phyloP scores from a whole-genome alignment of 2,888 invertebrate species.

The Chaitophorus viminalis region DNA sequence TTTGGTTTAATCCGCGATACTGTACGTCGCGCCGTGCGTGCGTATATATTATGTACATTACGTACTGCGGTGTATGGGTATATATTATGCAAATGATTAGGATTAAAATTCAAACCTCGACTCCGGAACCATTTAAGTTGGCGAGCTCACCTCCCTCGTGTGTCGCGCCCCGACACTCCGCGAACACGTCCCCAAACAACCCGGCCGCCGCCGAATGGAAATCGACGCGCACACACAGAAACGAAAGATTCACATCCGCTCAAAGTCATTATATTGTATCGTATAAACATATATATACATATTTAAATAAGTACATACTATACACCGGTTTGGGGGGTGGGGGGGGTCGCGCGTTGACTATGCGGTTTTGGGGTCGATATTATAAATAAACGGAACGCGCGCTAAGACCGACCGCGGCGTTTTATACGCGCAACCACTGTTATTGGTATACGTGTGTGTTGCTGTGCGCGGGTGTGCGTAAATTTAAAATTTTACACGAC shows the following conservation, averaged over 20 bases:
- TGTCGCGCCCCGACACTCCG: background rate
- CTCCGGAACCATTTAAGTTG: conserved; percentile 32
- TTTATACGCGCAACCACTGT: no score
- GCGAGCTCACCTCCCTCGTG: background rate
- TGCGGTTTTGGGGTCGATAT: background rate
- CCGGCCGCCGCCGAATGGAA: background rate
- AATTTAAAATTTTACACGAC: background rate
- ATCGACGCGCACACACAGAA: conserved; percentile 24
- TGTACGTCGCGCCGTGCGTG: background rate
- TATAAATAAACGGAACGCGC: background rate
- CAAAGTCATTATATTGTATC: no score
- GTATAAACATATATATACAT: no score
- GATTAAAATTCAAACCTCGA: conserved; percentile 60
- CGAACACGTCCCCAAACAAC: background rate
- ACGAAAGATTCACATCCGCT: conserved; percentile 32
- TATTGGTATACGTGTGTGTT: background rate
- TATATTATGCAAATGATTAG: conserved; percentile 35
- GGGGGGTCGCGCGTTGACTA: no score
- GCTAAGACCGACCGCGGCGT: background rate
- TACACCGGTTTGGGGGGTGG: no score
- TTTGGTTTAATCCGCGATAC: conserved; percentile 28
- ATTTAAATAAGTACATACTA: no score
- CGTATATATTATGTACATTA: background rate
- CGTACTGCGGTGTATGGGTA: background rate
- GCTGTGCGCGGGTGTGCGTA: background rate